phyloP scores from a whole-genome alignment of 1,140 invertebrate genomes.

The Anastrepha obliqua region DNA sequence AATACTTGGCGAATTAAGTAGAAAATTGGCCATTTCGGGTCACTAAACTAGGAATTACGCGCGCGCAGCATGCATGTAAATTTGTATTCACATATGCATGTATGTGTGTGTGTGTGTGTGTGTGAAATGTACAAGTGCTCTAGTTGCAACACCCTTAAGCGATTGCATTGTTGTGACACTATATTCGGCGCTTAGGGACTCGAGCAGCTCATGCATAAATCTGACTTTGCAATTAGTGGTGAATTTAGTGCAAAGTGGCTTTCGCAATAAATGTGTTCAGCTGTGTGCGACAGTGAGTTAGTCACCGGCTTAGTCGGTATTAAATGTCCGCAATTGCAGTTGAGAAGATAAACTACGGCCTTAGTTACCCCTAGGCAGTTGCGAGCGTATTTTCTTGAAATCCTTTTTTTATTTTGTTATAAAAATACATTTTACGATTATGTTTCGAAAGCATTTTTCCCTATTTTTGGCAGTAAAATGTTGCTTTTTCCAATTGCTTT shows the following conservation, averaged over 20 bases:
- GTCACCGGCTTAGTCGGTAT: neutral
- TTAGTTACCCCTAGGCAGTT: no score
- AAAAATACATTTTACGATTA: no score
- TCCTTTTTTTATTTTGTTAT: no score
- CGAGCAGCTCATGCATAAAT: neutral
- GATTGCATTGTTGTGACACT: neutral
- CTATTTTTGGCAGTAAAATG: no score
- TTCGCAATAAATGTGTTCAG: neutral
- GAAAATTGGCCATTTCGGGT: slow-evolving; percentile 14
- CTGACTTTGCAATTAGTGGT: slow-evolving; percentile 27
- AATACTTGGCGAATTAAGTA: neutral
- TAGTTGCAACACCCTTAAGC: neutral
- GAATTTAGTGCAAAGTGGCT: slow-evolving; percentile 32
- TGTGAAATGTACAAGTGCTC: neutral
- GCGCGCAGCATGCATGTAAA: neutral
- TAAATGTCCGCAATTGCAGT: neutral
- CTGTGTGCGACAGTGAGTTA: neutral
- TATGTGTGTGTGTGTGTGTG: no score
- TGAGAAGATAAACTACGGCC: neutral
- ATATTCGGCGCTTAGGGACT: neutral
- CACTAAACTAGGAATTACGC: slow-evolving; percentile 3
- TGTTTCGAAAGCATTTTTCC: no score
- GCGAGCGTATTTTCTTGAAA: no score
- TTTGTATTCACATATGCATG: neutral
- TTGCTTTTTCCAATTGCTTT: no score